Base-by-base conservation (phyloP, 2,797 vertebrate species). In the Chrysocyon brachyurus region DNA sequence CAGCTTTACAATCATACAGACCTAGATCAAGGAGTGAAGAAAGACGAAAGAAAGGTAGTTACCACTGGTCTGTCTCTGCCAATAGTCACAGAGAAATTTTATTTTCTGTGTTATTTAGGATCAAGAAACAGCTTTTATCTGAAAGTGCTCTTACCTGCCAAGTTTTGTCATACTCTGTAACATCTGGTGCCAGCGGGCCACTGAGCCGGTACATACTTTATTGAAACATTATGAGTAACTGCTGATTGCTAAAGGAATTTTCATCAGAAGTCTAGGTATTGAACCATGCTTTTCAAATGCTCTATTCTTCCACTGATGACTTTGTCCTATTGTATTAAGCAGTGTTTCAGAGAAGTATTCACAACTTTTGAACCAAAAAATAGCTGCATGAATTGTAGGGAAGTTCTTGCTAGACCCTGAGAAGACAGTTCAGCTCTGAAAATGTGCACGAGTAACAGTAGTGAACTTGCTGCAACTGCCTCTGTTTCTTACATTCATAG, bases 161-260 rank as follows among this genome's bases (percentile, higher is more conserved):
- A 72, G 54, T 61, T 68, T 64, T 52, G 54, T 28, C 46, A n/a
- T 86, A 6, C 40, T 87, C 49, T 19, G 12, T 64, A 46, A 49
- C 16, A 64, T 81, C 61, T 6, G 61, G 52, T 17, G 8, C 87
- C 31, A 6, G 16, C 19, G 21, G 36, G 40, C 56, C 72, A 59
- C 72, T 49, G 64, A 95, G 70, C 89, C 4, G 0, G 17, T 54
- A 26, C 79, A 0, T n/a, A 19, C 7, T 66, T 72, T 8, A 12
- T 1, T 64, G 90, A 96, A 90, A 66, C 12, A 21, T 66, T 77
- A 26, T 31, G 49, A 54, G 73, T 85, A 68, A 66, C 57, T 73
- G 56, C 83, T 96, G 77, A 75, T 82, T 22, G 78, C 77, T 24
- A 24, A 64, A 93, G 81, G 72, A 64, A 85, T 90, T 86, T 79